Evolutionary conservation across 2,797 vertebrate species (phyloP), one percentile per base, ranked within the genome.

Genomic region (Amniataba percoides): DNA sequence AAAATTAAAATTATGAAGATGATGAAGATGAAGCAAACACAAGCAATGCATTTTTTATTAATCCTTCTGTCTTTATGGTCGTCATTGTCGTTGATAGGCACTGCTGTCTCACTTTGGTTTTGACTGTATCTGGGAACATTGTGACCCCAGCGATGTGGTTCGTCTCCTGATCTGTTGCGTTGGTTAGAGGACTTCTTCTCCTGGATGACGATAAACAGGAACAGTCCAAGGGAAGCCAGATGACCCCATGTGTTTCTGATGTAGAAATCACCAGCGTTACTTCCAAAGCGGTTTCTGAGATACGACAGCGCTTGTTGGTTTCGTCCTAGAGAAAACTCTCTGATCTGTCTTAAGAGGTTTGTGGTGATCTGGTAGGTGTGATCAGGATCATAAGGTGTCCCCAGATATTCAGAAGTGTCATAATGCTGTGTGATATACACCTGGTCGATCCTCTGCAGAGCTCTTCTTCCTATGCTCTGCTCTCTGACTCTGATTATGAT

Each of bases 341-440:
- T 78, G 46, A 94, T 83, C 60, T 89, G 53, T 48, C 59, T 83
- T n/a, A 93, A 23, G 16, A 93, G 90, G 67, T 74, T 70, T 4
- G 1, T 43, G 1, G 84, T 85, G 74, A 94, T 74, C 43, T 25
- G 60, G 74, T 92, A 93, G 10, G 93, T 94, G 1, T 88, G 23
- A 1, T 4, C 53, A 56, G 78, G 91, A 68, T 93, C 80, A 52
- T 93, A 94, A 3, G 2, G n/a, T 11, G 78, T 85, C 2, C 85
- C 82, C 45, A 64, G 77, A 14, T 78, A 0, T 40, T 65, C 71
- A 31, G 49, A 36, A 3, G 45, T 4, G 11, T 36, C 52, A 21
- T 81, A 87, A 75, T 94, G 91, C 58, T 93, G 93, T 12, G 92
- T 94, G 40, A 94, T 81, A 34, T 88, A 92, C 11, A 94, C 87